Conservation (phyloP, 2,888 invertebrate species). For the Trilocha varians region DNA sequence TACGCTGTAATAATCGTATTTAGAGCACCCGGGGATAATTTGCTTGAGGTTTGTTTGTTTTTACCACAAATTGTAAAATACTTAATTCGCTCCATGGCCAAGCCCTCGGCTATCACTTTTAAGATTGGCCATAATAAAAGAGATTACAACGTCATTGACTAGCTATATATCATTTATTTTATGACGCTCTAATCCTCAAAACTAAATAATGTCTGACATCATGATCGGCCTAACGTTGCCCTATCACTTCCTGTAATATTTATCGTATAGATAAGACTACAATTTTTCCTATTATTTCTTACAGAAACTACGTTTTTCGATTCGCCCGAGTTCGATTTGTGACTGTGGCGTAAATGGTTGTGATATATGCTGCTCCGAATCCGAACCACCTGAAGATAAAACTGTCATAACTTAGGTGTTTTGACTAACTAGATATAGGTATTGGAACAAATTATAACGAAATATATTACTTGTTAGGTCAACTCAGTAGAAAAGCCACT, state of each 20-base stretch:
- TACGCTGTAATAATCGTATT: conserved; percentile 82
- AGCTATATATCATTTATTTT: neutral
- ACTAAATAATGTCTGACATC: neutral
- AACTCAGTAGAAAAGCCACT: conserved; percentile 21
- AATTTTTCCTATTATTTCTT: conserved; percentile 29
- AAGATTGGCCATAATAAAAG: neutral
- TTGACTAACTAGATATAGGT: conserved; percentile 9
- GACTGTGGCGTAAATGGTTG: conserved; percentile 87
- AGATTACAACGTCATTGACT: neutral
- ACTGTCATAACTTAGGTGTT: conserved; percentile 44
- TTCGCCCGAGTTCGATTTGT: conserved; percentile 81
- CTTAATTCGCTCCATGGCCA: neutral
- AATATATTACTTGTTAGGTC: conserved; percentile 14
- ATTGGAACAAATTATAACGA: conserved; percentile 13
- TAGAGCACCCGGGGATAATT: conserved; percentile 79
- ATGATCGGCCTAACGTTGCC: neutral
- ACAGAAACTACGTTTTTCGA: conserved; percentile 83
- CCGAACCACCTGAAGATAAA: conserved; percentile 59
- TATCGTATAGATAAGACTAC: conserved; percentile 11
- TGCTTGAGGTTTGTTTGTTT: conserved; percentile 76
- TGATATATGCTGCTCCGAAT: conserved; percentile 71
- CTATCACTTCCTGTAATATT: conserved; percentile 4
- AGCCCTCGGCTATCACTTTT: neutral
- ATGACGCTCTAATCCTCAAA: neutral
- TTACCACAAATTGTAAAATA: neutral